Percentiles rank a stretch among this genome's conserved stretches.
Conservation (phyloP, 2,113 vertebrate species). For the Salvator merianae region DNA sequence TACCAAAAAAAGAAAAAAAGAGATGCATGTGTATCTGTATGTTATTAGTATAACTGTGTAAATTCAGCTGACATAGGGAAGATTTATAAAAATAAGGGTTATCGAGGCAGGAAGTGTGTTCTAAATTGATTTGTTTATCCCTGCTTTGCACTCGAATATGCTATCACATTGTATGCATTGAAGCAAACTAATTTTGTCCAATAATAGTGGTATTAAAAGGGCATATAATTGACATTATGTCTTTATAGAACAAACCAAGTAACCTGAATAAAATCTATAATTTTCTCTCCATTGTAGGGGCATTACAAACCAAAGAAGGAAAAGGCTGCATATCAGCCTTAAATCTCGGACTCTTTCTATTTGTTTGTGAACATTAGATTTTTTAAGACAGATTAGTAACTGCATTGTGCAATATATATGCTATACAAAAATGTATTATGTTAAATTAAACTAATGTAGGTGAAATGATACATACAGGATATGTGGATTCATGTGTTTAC, state of each 20-base stretch:
- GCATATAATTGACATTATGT: background rate
- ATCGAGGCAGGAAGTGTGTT: background rate
- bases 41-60: background rate
- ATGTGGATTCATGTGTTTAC: no score
- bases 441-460: background rate
- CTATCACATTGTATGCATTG: background rate
- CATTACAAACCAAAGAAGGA: background rate
- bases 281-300: background rate
- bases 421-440: conserved; percentile 5
- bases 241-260: background rate
- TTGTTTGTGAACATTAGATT: conserved; percentile 7
- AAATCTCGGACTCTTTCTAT: conserved; percentile 32
- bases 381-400: conserved; percentile 35
- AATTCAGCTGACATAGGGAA: conserved; percentile 5
- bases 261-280: conserved; percentile 1
- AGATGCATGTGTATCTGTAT: background rate
- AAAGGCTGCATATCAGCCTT: conserved; percentile 37
- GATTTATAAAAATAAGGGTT: conserved; percentile 20
- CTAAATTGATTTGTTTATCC: background rate
- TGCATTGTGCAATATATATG: conserved; percentile 21
- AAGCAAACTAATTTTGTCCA: background rate
- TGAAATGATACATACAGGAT: no score
- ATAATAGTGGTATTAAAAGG: background rate
- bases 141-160: background rate
- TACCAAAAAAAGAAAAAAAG: background rate